Evolutionary conservation across 2,888 invertebrate genomes (phyloP).

Genomic region (Dicycla oo): DNA sequence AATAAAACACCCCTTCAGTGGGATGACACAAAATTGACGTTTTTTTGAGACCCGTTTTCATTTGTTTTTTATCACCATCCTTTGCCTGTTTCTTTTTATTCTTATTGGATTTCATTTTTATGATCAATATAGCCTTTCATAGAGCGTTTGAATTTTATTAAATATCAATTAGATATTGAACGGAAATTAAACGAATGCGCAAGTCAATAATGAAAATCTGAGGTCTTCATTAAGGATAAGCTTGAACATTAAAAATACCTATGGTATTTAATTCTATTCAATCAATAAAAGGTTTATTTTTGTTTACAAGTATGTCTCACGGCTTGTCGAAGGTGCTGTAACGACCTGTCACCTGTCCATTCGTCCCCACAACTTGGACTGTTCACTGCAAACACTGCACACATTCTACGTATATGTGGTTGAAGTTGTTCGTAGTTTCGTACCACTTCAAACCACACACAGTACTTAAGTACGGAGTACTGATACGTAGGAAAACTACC

Average conservation of each 20-base stretch:
- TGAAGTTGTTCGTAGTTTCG: constrained; percentile 15
- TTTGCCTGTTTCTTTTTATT: constrained; percentile 71
- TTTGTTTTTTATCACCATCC: constrained; percentile 75
- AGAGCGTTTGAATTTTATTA: constrained; percentile 58
- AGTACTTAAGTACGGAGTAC: constrained; percentile 31
- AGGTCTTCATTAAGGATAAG: background rate
- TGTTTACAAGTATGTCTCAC: background rate
- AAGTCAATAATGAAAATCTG: constrained; percentile 14
- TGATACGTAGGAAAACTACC: constrained; percentile 27
- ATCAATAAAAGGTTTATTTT: constrained; percentile 18
- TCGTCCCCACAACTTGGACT: constrained; percentile 16
- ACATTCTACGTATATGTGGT: constrained; percentile 12
- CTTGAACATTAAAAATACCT: background rate
- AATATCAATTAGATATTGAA: constrained; percentile 40
- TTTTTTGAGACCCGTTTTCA: constrained; percentile 74
- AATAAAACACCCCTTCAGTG: constrained; percentile 58
- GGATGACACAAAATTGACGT: constrained; percentile 69
- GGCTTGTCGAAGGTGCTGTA: constrained; percentile 18
- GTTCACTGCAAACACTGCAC: constrained; percentile 29
- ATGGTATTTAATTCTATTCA: background rate
- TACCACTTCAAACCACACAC: constrained; percentile 24
- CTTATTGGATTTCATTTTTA: constrained; percentile 74
- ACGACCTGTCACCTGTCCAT: constrained; percentile 43
- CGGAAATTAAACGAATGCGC: constrained; percentile 39
- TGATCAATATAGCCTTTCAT: constrained; percentile 60